Percentiles rank a stretch among this genome's conserved stretches.
Conservation (phyloP, 2,797 vertebrate species). For the Naso thynnoides region DNA sequence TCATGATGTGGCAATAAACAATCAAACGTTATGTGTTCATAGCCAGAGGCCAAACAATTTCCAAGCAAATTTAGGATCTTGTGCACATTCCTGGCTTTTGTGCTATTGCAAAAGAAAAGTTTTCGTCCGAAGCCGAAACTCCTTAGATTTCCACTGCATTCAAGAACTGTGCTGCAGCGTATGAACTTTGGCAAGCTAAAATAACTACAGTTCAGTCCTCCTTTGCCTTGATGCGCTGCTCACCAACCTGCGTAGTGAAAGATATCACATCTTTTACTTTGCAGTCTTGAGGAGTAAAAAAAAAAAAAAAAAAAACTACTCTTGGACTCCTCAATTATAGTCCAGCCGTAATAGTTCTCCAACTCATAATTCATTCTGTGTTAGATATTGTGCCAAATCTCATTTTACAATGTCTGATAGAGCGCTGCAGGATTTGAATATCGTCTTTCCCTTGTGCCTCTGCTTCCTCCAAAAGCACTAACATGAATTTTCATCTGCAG, state of each 20-base stretch:
- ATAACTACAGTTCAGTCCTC: conserved; percentile 25
- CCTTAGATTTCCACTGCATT: conserved; percentile 16
- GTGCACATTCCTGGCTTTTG: conserved; percentile 14
- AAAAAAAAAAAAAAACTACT: conserved; percentile 24
- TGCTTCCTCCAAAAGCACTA: conserved; percentile 59
- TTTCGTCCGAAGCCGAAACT: conserved; percentile 22
- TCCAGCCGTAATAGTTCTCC: conserved; percentile 46
- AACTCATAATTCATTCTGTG: conserved; percentile 57
- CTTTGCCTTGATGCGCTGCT: conserved; percentile 34
- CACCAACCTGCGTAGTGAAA: conserved; percentile 28
- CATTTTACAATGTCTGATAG: conserved; percentile 69
- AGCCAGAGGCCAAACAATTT: conserved; percentile 39
- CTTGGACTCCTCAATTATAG: conserved; percentile 61
- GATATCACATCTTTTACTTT: conserved; percentile 53
- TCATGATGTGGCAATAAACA: conserved; percentile 51
- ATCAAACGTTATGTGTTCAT: conserved; percentile 39
- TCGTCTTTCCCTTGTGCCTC: conserved; percentile 55
- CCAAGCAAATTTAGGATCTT: conserved; percentile 23
- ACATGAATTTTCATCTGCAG: conserved; percentile 70
- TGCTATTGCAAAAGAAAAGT: conserved; percentile 42
- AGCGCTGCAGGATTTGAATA: conserved; percentile 63
- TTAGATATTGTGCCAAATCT: conserved; percentile 71
- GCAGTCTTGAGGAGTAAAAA: conserved; percentile 26
- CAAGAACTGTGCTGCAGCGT: conserved; percentile 25
- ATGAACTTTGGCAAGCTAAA: conserved; percentile 36